phyloP scores from a whole-genome alignment of 1,140 invertebrate genomes.

The Zaprionus africanus region DNA sequence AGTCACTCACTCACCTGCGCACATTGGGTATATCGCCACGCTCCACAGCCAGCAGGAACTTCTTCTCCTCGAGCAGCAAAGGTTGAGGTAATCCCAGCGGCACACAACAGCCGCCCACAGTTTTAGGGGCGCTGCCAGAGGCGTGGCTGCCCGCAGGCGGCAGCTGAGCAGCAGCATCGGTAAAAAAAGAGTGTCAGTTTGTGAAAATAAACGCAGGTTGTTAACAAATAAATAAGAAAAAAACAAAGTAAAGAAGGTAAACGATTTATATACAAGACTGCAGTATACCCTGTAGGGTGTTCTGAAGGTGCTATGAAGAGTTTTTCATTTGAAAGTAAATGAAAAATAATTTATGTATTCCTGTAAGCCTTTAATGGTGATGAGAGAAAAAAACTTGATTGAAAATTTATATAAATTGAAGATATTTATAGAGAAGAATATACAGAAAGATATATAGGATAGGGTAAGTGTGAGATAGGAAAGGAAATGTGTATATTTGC shows the following conservation, averaged over 20 bases:
- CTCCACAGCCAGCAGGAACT: conserved; percentile 93
- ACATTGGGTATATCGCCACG: conserved; percentile 92
- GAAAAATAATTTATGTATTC: no score
- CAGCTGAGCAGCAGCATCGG: conserved; percentile 46
- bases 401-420: no score
- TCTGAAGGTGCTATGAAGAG: background rate
- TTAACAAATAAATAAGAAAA: conserved; percentile 76
- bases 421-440: no score
- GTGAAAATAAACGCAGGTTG: conserved; percentile 33
- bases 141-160: conserved; percentile 52
- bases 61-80: conserved; percentile 92
- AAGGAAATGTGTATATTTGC: no score
- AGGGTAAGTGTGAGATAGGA: no score
- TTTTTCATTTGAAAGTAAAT: no score
- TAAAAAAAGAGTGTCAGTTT: conserved; percentile 35
- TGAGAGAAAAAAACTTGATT: no score
- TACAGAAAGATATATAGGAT: no score
- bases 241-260: conserved; percentile 3
- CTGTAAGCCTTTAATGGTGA: no score
- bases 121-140: conserved; percentile 55
- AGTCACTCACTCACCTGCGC: conserved; percentile 86
- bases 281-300: background rate
- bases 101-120: conserved; percentile 75
- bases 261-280: background rate
- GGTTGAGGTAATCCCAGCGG: conserved; percentile 89